Evolutionary conservation across 2,888 invertebrate genomes (phyloP), one percentile per base, ranked within the genome.

Genomic region (Stegophylla sp.): DNA sequence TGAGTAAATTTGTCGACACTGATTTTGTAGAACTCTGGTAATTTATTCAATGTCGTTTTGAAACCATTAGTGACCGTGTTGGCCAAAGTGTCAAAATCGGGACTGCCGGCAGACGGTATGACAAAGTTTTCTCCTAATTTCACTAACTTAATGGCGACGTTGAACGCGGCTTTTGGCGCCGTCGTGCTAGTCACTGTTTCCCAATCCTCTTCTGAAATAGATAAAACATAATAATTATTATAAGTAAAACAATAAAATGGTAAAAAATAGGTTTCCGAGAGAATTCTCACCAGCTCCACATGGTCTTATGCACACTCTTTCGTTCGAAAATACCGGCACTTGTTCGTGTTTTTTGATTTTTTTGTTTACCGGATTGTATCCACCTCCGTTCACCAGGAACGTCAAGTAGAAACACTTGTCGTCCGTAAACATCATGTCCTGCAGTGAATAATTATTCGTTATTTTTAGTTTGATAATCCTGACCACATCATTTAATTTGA

Each of bases 311-410:
- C 96, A 96, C 84, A 96, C 91, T 83, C 92, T 89, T 82, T 92
- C 90, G 0, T 92, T 89, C 0, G 93, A 93, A 17, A 95, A 88
- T 12, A 90, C 87, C 0, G 96, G 96, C 0, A 90, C 89, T 48
- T 89, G 88, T 83, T 91, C 89, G 85, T 96, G 96, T 84, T 94
- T 94, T 83, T 92, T 89, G 41, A 94, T 94, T 83, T 94, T 92
- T 86, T 96, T 96, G 87, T 92, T 95, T 26, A 93, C 93, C 4
- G 92, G 88, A 86, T 95, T 92, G 86, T 92, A 95, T 3, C 88
- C 89, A 0, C 96, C 96, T 10, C 96, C 96, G 85, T 92, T 90
- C 0, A 93, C 91, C 1, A 94, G 92, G 89, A 94, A 96, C 90
- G 96, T 93, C 88, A 96, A 89, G 87, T 94, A 94, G 53, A 94